A percentile compares a stretch with the other conserved stretches of the same genome.
These are phyloP conservation scores for Apotomis capreana DNA, from an alignment of 2,888 invertebrate genomes.

Conservation along the genomic window DNA sequence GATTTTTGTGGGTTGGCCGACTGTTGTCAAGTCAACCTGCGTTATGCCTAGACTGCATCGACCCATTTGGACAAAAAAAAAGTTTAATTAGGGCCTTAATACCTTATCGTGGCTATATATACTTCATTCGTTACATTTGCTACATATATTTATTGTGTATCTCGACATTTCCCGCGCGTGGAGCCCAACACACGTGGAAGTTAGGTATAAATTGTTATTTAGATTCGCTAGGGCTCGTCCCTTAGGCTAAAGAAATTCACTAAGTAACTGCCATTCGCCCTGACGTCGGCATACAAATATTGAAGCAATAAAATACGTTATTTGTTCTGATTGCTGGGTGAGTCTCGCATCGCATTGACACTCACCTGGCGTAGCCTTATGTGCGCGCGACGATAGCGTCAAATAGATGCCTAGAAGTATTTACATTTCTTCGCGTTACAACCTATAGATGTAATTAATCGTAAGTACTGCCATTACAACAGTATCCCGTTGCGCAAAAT, in stretches of 20 bases:
- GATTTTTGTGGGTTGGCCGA: not conserved
- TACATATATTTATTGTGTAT: constrained; percentile 1
- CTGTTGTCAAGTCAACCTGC: not conserved
- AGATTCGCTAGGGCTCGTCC: constrained; percentile 21
- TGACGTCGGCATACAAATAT: constrained; percentile 29
- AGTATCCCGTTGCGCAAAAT: constrained; percentile 7
- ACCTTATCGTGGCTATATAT: not conserved
- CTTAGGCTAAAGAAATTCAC: constrained; percentile 28
- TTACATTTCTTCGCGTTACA: constrained; percentile 31
- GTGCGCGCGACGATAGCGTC: constrained; percentile 25
- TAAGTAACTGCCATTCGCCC: constrained; percentile 29
- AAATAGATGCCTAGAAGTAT: constrained; percentile 22
- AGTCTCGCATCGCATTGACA: constrained; percentile 11
- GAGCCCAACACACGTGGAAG: constrained; percentile 1
- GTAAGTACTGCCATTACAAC: constrained; percentile 39
- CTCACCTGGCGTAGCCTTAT: constrained; percentile 31
- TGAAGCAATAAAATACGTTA: constrained; percentile 31
- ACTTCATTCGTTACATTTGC: constrained; percentile 3
- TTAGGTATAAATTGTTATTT: constrained; percentile 25
- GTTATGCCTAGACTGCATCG: not conserved
- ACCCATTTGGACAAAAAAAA: not conserved
- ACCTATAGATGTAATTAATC: constrained; percentile 29
- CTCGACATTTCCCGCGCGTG: not conserved
- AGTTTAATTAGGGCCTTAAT: constrained; percentile 6
- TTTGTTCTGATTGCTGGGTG: constrained; percentile 14